phyloP scores from a whole-genome alignment of 2,797 vertebrate species.

The Acestrorhynchus altus region DNA sequence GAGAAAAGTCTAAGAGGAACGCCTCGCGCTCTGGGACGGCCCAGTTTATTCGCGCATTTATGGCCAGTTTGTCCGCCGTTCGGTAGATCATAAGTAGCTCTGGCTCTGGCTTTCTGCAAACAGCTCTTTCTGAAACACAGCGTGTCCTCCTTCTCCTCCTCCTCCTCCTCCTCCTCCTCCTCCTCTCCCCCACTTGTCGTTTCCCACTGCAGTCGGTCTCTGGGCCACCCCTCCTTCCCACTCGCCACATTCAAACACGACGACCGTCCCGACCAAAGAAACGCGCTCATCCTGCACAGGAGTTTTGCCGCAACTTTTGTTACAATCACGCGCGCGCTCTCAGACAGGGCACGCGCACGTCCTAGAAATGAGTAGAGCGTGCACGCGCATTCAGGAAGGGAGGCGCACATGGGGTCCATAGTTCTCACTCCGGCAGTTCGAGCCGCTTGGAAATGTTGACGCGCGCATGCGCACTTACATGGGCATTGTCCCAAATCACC shows the following conservation, averaged over 20 bases:
- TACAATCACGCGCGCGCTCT: slow-evolving; percentile 48
- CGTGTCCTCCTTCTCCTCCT: slow-evolving; percentile 63
- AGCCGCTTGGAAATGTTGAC: slow-evolving; percentile 32
- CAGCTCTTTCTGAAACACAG: slow-evolving; percentile 6
- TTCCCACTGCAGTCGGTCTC: slow-evolving; percentile 58
- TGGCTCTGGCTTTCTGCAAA: slow-evolving; percentile 34
- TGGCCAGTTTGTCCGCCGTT: slow-evolving; percentile 57
- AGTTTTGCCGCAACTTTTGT: slow-evolving; percentile 55
- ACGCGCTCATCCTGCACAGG: slow-evolving; percentile 87
- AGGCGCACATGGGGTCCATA: slow-evolving; percentile 5
- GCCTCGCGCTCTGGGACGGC: slow-evolving; percentile 91
- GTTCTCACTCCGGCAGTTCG: slow-evolving; percentile 12
- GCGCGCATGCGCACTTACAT: slow-evolving; percentile 34
- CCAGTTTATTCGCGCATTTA: slow-evolving; percentile 95
- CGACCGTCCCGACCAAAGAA: slow-evolving; percentile 88
- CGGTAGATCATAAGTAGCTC: slow-evolving; percentile 41
- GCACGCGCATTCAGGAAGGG: slow-evolving; percentile 40
- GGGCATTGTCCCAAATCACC: slow-evolving; percentile 29
- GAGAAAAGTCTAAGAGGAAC: slow-evolving; percentile 94
- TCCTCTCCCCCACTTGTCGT: slow-evolving; percentile 73
- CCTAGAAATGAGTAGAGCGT: not conserved
- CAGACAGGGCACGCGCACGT: slow-evolving; percentile 6
- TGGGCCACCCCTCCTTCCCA: slow-evolving; percentile 24
- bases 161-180: slow-evolving; percentile 28
- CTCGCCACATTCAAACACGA: slow-evolving; percentile 66